These are phyloP conservation scores for Drosophila rhopaloa DNA, from an alignment of 1,140 invertebrate species.

Conservation along the genomic window DNA sequence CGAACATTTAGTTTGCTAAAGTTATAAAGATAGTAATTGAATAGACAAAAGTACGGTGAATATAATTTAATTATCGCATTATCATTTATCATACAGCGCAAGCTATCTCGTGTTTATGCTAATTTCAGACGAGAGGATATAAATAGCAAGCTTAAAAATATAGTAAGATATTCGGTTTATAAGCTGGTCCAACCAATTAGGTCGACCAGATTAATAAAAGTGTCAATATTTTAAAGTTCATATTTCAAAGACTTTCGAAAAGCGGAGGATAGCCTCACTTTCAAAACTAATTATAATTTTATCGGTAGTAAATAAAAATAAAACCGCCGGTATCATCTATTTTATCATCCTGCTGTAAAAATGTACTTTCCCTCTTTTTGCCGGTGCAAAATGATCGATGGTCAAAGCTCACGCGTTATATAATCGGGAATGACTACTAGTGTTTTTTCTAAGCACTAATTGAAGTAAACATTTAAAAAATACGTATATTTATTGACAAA, in stretches of 20 bases:
- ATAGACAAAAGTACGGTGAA: too few relatives aligned
- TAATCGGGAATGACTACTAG: conserved; percentile 14
- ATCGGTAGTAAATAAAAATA: not conserved
- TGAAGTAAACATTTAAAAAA: conserved; percentile 1
- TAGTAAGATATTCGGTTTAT: not conserved
- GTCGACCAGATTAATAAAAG: conserved; percentile 4
- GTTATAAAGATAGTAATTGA: too few relatives aligned
- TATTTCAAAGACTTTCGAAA: not conserved
- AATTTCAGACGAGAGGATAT: not conserved
- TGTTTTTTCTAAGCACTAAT: not conserved
- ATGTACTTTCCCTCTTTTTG: not conserved
- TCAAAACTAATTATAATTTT: not conserved
- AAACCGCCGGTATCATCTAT: not conserved
- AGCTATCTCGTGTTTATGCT: conserved; percentile 4
- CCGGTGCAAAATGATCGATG: not conserved
- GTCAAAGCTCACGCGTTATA: conserved; percentile 15
- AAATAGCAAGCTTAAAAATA: conserved; percentile 1
- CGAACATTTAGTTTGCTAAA: too few relatives aligned
- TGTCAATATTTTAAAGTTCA: not conserved
- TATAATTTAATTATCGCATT: not conserved
- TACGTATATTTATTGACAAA: not conserved
- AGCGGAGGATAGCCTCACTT: not conserved
- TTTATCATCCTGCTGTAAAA: not conserved
- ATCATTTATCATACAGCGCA: not conserved
- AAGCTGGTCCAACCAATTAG: not conserved